phyloP scores from a whole-genome alignment of 92 coral and sea anemone species.

The Montipora capitata region DNA sequence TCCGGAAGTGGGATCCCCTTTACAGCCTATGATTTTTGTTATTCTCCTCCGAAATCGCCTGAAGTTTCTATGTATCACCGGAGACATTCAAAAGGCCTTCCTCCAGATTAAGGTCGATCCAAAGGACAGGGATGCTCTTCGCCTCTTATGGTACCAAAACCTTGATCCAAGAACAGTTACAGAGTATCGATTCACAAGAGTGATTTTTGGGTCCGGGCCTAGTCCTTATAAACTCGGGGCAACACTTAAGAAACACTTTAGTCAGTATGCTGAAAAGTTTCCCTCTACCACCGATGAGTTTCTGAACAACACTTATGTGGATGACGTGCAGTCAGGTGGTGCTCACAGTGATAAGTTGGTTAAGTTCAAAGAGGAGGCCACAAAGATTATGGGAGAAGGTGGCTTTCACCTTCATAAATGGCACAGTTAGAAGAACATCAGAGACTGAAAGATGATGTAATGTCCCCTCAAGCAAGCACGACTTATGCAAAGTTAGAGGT shows the following conservation, averaged over 20 bases:
- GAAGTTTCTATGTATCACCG: conserved; percentile 42
- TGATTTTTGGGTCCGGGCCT: background rate
- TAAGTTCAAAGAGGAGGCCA: conserved; percentile 70
- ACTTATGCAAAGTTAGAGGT: conserved; percentile 29
- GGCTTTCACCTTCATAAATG: conserved; percentile 44
- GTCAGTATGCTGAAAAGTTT: conserved; percentile 52
- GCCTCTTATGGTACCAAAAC: conserved; percentile 40
- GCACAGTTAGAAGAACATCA: background rate
- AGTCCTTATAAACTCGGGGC: conserved; percentile 69
- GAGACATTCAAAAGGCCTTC: conserved; percentile 62
- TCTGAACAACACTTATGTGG: no score
- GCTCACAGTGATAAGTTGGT: conserved; percentile 32
- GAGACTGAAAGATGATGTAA: background rate
- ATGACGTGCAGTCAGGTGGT: background rate
- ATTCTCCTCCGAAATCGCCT: conserved; percentile 60
- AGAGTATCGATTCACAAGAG: background rate
- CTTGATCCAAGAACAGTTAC: background rate
- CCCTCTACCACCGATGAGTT: conserved; percentile 47
- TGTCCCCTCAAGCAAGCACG: background rate
- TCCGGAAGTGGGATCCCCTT: conserved; percentile 65
- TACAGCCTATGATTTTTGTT: conserved; percentile 63
- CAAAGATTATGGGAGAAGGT: conserved; percentile 29
- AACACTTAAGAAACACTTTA: conserved; percentile 62
- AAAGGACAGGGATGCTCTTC: conserved; percentile 14
- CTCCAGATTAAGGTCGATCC: conserved; percentile 45